Conservation (phyloP, 2,113 vertebrate genomes). For the Vidua chalybeata region DNA sequence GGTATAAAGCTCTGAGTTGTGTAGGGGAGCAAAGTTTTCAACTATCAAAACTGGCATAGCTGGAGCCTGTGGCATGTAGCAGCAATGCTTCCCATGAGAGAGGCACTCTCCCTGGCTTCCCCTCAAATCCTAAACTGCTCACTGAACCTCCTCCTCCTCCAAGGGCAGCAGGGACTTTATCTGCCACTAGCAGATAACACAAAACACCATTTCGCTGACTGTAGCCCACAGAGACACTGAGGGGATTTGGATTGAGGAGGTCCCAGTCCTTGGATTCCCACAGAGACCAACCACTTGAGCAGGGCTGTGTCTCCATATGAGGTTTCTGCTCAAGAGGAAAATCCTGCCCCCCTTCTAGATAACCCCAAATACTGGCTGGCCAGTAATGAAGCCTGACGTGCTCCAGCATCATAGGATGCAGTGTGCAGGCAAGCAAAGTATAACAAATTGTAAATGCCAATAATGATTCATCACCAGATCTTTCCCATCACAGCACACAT, state of each 20-base stretch:
- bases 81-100: fast-evolving
- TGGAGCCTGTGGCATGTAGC: background rate
- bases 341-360: background rate
- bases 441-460: background rate
- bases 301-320: fast-evolving
- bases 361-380: background rate
- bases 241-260: background rate
- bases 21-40: background rate
- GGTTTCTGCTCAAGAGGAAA: background rate
- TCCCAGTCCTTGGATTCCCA: background rate
- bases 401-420: background rate
- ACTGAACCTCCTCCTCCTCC: background rate
- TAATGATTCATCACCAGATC: background rate
- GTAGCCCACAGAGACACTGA: background rate
- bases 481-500: background rate
- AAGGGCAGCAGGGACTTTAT: background rate
- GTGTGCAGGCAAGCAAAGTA: background rate
- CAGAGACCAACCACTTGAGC: background rate
- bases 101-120: fast-evolving
- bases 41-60: background rate
- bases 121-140: background rate
- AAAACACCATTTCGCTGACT: background rate
- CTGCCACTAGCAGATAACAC: background rate
- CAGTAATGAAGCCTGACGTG: background rate
- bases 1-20: background rate